phyloP scores from a whole-genome alignment of 1,140 invertebrate species.

The Eufriesea mexicana region DNA sequence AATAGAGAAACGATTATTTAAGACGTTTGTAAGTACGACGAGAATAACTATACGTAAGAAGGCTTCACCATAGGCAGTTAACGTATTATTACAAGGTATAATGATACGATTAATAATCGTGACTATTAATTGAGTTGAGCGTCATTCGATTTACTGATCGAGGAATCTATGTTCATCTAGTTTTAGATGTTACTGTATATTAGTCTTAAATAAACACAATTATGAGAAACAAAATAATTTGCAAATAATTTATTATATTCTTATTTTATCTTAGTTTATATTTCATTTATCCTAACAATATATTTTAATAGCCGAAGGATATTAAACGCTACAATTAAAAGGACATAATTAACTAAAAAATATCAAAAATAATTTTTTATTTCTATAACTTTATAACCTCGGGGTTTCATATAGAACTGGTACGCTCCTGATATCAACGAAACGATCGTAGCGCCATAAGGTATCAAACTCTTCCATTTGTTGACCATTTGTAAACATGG shows the following conservation, averaged over 20 bases:
- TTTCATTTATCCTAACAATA: neutral
- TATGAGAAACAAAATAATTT: slow-evolving; percentile 30
- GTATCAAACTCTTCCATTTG: slow-evolving; percentile 63
- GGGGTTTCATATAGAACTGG: neutral
- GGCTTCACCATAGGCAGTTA: slow-evolving; percentile 81
- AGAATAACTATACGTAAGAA: slow-evolving; percentile 68
- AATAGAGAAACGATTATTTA: slow-evolving; percentile 49
- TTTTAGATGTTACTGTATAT: slow-evolving; percentile 60
- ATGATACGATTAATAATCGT: slow-evolving; percentile 56
- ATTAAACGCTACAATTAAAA: neutral
- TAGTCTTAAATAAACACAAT: slow-evolving; percentile 68
- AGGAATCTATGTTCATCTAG: slow-evolving; percentile 63
- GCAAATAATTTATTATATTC: neutral
- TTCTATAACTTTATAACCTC: neutral
- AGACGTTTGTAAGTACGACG: slow-evolving; percentile 38
- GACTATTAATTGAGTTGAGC: slow-evolving; percentile 56
- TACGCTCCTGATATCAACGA: neutral
- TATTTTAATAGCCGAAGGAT: neutral
- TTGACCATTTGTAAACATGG: slow-evolving; percentile 68
- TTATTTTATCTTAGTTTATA: neutral
- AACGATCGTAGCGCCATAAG: slow-evolving; percentile 3
- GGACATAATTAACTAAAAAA: neutral
- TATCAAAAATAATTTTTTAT: neutral
- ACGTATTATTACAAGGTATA: slow-evolving; percentile 48
- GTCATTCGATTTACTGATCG: slow-evolving; percentile 46